Percentiles rank a stretch among this genome's conserved stretches.
phyloP scores from a whole-genome alignment of 2,888 invertebrate genomes.

The Dicyrtoma fusca region DNA sequence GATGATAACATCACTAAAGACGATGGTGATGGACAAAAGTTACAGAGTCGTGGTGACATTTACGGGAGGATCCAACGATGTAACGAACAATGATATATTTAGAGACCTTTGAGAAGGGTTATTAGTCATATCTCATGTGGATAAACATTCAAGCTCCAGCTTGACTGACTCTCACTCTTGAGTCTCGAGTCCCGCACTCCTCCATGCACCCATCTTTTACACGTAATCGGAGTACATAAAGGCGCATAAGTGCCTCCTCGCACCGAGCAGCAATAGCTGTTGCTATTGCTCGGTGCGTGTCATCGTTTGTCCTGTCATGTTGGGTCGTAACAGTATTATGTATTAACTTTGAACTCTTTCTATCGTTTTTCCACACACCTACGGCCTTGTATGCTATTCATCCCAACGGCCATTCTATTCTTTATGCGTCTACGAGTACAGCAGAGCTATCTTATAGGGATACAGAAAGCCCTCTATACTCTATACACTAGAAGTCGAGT shows the following conservation, averaged over 20 bases:
- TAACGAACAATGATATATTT: slow-evolving; percentile 17
- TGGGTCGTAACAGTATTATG: slow-evolving; percentile 1
- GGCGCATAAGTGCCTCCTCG: no score
- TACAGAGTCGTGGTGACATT: slow-evolving; percentile 17
- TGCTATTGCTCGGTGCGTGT: background rate
- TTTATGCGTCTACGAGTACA: no score
- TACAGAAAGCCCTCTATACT: no score
- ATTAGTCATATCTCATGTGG: slow-evolving; percentile 28
- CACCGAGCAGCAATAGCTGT: no score
- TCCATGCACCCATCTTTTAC: no score
- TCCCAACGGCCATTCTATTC: no score
- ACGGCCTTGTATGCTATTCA: background rate
- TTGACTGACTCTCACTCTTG: no score
- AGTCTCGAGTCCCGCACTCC: no score
- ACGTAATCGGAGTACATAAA: no score
- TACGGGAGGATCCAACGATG: slow-evolving; percentile 10
- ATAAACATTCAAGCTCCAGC: no score
- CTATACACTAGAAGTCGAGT: no score
- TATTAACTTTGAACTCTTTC: slow-evolving; percentile 14
- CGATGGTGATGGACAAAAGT: slow-evolving; percentile 17
- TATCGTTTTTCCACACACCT: slow-evolving; percentile 1
- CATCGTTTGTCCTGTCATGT: slow-evolving; percentile 21
- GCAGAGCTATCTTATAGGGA: no score
- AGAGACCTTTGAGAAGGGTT: slow-evolving; percentile 18
- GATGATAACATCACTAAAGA: slow-evolving; percentile 29